phyloP scores from a whole-genome alignment of 2,797 vertebrate species.

The Coregonus ussuriensis region DNA sequence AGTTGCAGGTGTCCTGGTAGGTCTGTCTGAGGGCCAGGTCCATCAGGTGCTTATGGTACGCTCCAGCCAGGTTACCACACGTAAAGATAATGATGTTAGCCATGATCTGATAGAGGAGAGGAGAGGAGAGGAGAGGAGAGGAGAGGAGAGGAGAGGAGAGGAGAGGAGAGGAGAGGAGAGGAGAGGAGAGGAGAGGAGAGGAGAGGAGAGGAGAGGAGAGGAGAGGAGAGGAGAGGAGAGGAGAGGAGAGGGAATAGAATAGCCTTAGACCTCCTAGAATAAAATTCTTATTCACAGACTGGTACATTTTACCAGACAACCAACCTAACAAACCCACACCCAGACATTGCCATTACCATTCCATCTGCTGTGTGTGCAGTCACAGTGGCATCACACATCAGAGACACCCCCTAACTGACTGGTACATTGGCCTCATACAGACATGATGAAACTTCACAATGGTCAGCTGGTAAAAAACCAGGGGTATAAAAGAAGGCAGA shows the following conservation, averaged over 20 bases:
- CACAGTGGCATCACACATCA: too few species aligned
- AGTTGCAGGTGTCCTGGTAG: conserved; percentile 96
- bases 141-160: too few species aligned
- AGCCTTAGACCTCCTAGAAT: background rate
- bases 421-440: too few species aligned
- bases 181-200: too few species aligned
- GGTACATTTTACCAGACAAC: background rate
- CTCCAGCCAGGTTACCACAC: conserved; percentile 95
- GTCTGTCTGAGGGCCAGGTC: conserved; percentile 94
- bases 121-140: background rate
- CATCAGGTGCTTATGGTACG: conserved; percentile 97
- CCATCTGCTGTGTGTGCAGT: background rate
- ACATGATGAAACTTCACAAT: too few species aligned
- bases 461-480: too few species aligned
- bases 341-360: background rate
- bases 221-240: background rate
- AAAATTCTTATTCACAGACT: background rate
- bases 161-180: too few species aligned
- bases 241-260: background rate
- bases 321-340: background rate
- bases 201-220: too few species aligned
- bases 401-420: too few species aligned
- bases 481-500: too few species aligned
- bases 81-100: conserved; percentile 96
- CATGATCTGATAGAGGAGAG: conserved; percentile 80